These are phyloP conservation scores for Melanocharis versteri DNA, from an alignment of 2,113 vertebrate genomes.

Conservation along the genomic window DNA sequence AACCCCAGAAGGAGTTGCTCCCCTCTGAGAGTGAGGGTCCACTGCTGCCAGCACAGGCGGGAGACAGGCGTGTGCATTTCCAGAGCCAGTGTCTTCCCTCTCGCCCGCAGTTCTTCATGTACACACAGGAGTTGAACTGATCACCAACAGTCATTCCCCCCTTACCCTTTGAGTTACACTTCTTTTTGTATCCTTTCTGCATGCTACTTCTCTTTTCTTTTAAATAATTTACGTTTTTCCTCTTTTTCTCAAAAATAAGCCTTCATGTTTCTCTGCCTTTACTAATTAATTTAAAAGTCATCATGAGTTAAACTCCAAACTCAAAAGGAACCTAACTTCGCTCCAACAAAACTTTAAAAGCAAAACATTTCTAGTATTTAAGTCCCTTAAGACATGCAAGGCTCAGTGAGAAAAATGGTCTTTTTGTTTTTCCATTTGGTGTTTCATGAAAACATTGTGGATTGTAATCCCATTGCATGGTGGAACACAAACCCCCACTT, in stretches of 20 bases:
- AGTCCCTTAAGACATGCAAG: background rate
- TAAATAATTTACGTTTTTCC: background rate
- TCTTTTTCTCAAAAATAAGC: background rate
- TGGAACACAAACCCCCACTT: background rate
- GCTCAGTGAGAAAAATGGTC: background rate
- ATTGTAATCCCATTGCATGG: background rate
- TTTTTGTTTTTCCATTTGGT: background rate
- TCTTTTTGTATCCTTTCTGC: background rate
- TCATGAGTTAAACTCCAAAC: background rate
- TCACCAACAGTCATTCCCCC: background rate
- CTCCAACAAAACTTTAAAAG: background rate
- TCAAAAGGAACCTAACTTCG: background rate
- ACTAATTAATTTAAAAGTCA: background rate
- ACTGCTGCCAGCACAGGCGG: background rate
- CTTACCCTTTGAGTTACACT: background rate
- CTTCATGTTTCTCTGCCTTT: background rate
- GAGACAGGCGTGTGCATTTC: background rate
- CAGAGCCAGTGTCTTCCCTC: background rate
- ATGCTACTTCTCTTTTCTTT: background rate
- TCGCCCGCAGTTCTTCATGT: background rate
- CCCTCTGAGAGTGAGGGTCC: background rate
- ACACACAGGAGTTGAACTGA: fast-evolving
- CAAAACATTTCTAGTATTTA: background rate
- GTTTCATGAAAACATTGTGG: background rate
- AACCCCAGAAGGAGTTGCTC: background rate